Evolutionary conservation across 37 sponge, comb jelly and placozoan genomes (phyloP).

Genomic region (Corticium candelabrum): DNA sequence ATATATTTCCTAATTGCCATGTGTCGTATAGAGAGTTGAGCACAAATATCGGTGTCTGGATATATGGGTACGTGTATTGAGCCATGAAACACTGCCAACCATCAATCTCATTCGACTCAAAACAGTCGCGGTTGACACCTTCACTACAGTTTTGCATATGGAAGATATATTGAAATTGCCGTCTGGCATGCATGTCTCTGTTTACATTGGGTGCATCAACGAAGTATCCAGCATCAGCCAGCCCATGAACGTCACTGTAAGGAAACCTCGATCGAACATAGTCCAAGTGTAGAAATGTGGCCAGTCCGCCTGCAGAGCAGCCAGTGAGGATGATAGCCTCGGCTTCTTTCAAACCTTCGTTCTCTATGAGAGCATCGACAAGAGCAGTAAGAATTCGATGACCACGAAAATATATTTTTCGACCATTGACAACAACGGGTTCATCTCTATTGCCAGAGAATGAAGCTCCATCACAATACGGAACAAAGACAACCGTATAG

Average conservation of each 20-base stretch:
- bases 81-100: not conserved
- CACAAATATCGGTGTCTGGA: not conserved
- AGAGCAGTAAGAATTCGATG: not conserved
- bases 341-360: not conserved
- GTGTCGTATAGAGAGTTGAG: not conserved
- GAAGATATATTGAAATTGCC: no score
- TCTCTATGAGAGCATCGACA: not conserved
- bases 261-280: no score
- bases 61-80: not conserved
- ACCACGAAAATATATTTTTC: not conserved
- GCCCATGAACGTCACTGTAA: no score
- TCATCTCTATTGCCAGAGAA: not conserved
- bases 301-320: not conserved
- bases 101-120: no score
- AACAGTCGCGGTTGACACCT: no score
- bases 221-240: no score
- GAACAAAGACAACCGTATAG: not conserved
- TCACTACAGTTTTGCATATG: no score
- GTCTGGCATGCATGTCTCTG: no score
- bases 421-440: not conserved
- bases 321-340: not conserved
- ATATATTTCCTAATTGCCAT: not conserved
- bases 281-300: not conserved
- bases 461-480: not conserved
- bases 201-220: no score